Conservation (phyloP, 2,113 vertebrate species). For the Egretta garzetta region DNA sequence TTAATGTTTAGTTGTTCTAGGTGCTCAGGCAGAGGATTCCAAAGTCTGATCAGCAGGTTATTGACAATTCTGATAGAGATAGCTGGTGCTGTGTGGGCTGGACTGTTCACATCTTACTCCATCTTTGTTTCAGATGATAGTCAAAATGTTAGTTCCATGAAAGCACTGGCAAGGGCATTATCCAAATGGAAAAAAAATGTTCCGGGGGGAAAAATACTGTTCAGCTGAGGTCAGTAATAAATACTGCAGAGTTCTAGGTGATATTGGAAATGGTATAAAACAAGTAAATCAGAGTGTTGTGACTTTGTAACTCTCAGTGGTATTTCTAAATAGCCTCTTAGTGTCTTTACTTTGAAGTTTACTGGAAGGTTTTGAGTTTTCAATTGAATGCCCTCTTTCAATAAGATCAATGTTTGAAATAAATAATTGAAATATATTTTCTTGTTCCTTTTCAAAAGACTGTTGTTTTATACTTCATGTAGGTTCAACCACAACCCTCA, state of each 20-base stretch:
- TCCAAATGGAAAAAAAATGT: not conserved
- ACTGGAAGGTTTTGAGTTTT: not conserved
- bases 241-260: not conserved
- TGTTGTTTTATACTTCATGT: not conserved
- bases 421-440: not conserved
- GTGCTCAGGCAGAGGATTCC: not conserved
- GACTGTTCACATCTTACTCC: not conserved
- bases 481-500: not conserved
- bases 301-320: not conserved
- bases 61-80: accelerated
- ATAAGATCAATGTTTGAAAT: not conserved
- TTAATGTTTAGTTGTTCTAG: not conserved
- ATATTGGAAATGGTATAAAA: not conserved
- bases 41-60: not conserved
- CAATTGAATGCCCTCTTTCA: not conserved
- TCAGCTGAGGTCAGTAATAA: not conserved
- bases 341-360: not conserved
- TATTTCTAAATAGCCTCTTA: not conserved
- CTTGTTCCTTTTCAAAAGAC: not conserved
- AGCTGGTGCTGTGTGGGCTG: not conserved
- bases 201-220: not conserved
- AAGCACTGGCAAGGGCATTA: not conserved
- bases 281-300: not conserved
- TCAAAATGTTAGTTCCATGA: not conserved
- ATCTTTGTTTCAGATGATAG: not conserved